A percentile compares a stretch with the other conserved stretches of the same genome.
These are phyloP conservation scores for Andrena bucephala DNA, from an alignment of 2,888 invertebrate genomes.

Conservation along the genomic window DNA sequence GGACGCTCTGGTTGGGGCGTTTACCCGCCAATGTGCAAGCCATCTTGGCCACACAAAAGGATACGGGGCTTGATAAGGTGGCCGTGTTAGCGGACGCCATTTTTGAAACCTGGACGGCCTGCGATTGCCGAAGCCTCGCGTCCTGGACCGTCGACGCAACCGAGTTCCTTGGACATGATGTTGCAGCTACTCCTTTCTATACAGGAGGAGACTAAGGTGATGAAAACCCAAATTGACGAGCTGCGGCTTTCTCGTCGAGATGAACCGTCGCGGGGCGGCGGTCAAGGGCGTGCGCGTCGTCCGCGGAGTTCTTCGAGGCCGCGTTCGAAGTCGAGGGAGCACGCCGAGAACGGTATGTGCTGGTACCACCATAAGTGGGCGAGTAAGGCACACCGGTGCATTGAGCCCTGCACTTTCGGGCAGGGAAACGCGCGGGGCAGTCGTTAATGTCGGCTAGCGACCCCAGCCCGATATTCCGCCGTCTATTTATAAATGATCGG, in stretches of 20 bases:
- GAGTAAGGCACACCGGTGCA: too few species aligned
- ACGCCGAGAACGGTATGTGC: too few species aligned
- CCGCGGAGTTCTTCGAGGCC: too few species aligned
- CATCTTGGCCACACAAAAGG: background rate
- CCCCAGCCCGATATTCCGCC: too few species aligned
- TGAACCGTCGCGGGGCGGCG: too few species aligned
- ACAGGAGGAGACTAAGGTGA: background rate
- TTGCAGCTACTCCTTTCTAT: background rate
- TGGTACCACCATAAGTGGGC: too few species aligned
- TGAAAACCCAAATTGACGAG: background rate
- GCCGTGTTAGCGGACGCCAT: background rate
- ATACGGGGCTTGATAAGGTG: background rate
- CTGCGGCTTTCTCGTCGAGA: background rate
- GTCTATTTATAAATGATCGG: too few species aligned
- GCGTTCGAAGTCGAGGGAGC: too few species aligned
- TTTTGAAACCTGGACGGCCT: fast-evolving
- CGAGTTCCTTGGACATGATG: background rate
- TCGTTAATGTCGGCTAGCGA: too few species aligned
- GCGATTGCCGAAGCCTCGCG: background rate
- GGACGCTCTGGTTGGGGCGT: background rate
- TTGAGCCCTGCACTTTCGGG: too few species aligned
- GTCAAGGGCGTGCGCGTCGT: too few species aligned
- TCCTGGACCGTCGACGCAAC: fast-evolving
- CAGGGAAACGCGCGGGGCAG: too few species aligned
- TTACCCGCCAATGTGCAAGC: background rate